phyloP scores from a whole-genome alignment of 1,140 invertebrate genomes.

The Drosophila saltans region DNA sequence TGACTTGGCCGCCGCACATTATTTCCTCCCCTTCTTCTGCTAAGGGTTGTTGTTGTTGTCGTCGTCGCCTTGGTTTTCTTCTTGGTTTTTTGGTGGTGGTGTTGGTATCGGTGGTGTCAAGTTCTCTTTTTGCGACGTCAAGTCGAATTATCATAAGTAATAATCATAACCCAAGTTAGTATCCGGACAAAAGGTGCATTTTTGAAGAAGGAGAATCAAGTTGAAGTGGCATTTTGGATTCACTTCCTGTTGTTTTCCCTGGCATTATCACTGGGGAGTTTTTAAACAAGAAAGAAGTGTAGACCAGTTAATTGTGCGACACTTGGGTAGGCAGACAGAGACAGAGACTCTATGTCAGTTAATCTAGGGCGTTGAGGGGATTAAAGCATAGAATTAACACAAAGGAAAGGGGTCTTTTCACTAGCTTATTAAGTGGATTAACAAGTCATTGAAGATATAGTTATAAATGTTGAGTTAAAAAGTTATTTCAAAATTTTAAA shows the following conservation, averaged over 20 bases:
- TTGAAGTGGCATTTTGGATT: conserved; percentile 35
- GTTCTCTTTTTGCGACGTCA: conserved; percentile 70
- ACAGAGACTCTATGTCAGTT: conserved; percentile 36
- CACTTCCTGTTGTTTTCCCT: conserved; percentile 52
- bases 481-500: too few relatives aligned
- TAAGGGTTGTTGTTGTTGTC: conserved; percentile 26
- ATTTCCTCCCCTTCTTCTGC: neutral
- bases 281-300: conserved; percentile 43
- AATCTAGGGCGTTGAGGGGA: conserved; percentile 51
- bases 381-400: conserved; percentile 45
- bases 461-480: too few relatives aligned
- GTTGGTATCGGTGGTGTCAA: conserved; percentile 61
- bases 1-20: conserved; percentile 5
- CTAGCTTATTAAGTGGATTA: conserved; percentile 38
- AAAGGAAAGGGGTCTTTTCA: neutral
- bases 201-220: neutral
- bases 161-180: conserved; percentile 66
- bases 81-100: conserved; percentile 17
- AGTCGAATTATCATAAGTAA: conserved; percentile 79
- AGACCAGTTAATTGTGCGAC: conserved; percentile 67
- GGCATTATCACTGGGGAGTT: conserved; percentile 70
- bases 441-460: neutral
- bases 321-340: conserved; percentile 33
- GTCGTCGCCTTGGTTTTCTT: conserved; percentile 42
- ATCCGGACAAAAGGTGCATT: conserved; percentile 42